Conservation (phyloP, 2,113 vertebrate genomes). For the Mormoops blainvillei region DNA sequence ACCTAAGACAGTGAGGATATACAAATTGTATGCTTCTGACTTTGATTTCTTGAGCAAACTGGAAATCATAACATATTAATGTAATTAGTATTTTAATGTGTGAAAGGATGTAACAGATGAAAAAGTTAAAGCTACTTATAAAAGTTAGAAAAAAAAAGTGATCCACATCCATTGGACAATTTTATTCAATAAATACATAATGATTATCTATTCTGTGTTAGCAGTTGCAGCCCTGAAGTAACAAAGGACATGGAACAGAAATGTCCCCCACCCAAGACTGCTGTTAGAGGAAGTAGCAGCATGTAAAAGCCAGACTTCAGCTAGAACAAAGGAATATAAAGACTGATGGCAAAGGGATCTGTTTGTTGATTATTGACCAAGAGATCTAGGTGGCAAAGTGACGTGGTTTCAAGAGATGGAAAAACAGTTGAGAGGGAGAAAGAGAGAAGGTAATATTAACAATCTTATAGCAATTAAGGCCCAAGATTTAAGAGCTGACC, state of each 20-base stretch:
- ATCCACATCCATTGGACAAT: not conserved
- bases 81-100: not conserved
- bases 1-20: not conserved
- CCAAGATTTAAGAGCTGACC: not conserved
- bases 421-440: not conserved
- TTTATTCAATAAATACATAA: not conserved
- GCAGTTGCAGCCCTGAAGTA: not conserved
- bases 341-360: not conserved
- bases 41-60: not conserved
- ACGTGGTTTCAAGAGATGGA: not conserved
- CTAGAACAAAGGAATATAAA: not conserved
- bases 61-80: not conserved
- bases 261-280: accelerated
- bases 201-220: not conserved
- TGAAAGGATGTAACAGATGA: not conserved
- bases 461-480: not conserved
- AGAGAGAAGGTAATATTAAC: not conserved
- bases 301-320: not conserved
- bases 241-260: not conserved
- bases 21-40: not conserved
- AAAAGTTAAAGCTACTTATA: not conserved
- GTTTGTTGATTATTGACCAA: not conserved
- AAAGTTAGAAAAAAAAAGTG: not conserved
- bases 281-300: not conserved
- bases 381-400: not conserved